Percentiles rank a stretch among this genome's conserved stretches.
Evolutionary conservation across 2,888 invertebrate genomes (phyloP).

Genomic region (Alcis repandata): DNA sequence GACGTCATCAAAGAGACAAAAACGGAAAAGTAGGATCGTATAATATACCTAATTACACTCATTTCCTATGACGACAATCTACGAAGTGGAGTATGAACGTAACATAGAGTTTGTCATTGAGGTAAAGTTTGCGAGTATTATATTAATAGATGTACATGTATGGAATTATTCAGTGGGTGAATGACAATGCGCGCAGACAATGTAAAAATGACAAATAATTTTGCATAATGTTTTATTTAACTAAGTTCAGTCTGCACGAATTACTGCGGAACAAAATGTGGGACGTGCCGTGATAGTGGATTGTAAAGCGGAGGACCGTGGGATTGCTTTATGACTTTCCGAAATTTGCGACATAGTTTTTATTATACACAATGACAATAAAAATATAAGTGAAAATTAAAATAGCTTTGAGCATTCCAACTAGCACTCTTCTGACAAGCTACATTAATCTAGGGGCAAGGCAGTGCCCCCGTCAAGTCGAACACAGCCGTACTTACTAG

Average conservation of each 20-base stretch:
- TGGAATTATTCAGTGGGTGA: background rate
- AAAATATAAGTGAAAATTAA: conserved; percentile 3
- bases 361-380: conserved; percentile 1
- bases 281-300: conserved; percentile 19
- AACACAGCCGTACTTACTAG: background rate
- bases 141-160: background rate
- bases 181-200: background rate
- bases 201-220: background rate
- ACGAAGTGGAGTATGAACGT: background rate
- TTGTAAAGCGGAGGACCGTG: conserved; percentile 25
- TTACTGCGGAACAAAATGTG: conserved; percentile 14
- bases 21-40: no score
- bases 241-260: conserved; percentile 2
- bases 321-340: conserved; percentile 20
- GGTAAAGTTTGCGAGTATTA: background rate
- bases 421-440: no score
- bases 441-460: no score
- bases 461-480: no score
- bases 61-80: background rate
- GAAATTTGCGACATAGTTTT: conserved; percentile 21
- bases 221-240: background rate
- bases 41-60: background rate
- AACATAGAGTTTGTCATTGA: background rate
- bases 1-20: no score
- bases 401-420: no score